These are phyloP conservation scores for Thalassarche chlororhynchos DNA, from an alignment of 2,113 vertebrate species.

Conservation along the genomic window DNA sequence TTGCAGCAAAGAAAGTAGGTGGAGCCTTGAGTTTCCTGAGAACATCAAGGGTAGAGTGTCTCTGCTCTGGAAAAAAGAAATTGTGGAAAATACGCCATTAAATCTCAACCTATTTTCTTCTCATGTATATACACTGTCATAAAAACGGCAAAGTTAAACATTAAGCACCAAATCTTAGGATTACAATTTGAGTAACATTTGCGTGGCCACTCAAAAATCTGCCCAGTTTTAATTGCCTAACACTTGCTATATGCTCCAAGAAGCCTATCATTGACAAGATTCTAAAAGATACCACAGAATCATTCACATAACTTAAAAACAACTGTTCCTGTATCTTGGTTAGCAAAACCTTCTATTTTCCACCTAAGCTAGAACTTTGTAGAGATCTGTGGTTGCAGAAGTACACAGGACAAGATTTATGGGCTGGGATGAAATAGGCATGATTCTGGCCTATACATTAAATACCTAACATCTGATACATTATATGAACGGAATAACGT, in stretches of 20 bases:
- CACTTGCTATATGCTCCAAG: neutral
- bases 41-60: conserved; percentile 63
- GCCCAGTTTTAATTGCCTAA: neutral
- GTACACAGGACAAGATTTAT: neutral
- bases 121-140: neutral
- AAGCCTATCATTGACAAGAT: neutral
- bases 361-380: neutral
- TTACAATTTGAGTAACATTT: neutral
- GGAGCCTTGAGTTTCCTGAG: conserved; percentile 67
- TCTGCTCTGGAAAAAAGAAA: conserved; percentile 73
- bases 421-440: neutral
- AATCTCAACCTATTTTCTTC: neutral
- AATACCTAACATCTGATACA: neutral
- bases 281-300: neutral
- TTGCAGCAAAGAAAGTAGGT: conserved; percentile 61
- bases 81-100: neutral
- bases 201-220: neutral
- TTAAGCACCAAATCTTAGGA: neutral
- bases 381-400: neutral
- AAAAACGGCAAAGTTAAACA: neutral
- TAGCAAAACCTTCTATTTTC: neutral
- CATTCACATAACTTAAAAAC: neutral
- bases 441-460: neutral
- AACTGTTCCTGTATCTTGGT: neutral
- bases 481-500: neutral